phyloP scores from a whole-genome alignment of 2,888 invertebrate genomes.

The Colostygia pectinataria region DNA sequence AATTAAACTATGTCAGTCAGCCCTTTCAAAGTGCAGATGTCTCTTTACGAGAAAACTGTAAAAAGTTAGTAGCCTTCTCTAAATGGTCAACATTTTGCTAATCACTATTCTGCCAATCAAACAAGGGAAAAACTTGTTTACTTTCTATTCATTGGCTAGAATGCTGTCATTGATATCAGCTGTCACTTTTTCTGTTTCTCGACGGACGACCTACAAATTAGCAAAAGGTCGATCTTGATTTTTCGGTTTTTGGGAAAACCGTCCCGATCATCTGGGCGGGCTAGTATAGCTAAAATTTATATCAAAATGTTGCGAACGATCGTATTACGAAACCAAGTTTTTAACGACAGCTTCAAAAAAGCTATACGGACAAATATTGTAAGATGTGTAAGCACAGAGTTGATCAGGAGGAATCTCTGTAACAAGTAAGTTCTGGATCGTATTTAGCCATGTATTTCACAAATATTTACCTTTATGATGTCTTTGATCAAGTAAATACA shows the following conservation, averaged over 20 bases:
- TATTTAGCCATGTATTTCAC: background rate
- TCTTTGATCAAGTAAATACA: background rate
- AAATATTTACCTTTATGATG: background rate
- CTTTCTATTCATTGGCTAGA: no score
- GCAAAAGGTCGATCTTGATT: conserved; percentile 69
- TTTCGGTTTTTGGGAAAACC: conserved; percentile 56
- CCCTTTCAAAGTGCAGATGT: no score
- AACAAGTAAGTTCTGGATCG: conserved; percentile 76
- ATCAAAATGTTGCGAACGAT: conserved; percentile 89
- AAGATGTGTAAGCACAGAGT: conserved; percentile 84
- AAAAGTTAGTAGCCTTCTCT: no score
- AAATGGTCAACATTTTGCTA: no score
- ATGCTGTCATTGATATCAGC: conserved; percentile 25
- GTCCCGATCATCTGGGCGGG: conserved; percentile 71
- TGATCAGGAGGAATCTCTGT: conserved; percentile 83
- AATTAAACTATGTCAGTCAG: no score
- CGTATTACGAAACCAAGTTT: conserved; percentile 86
- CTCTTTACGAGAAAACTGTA: no score
- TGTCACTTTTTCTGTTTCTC: conserved; percentile 21
- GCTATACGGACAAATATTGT: conserved; percentile 81
- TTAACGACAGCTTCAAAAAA: conserved; percentile 85
- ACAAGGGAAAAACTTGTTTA: no score
- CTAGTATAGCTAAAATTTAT: conserved; percentile 52
- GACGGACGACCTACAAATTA: conserved; percentile 70
- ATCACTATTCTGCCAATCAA: no score